phyloP scores from a whole-genome alignment of 2,797 vertebrate species.

The Arrhamphus sclerolepis region DNA sequence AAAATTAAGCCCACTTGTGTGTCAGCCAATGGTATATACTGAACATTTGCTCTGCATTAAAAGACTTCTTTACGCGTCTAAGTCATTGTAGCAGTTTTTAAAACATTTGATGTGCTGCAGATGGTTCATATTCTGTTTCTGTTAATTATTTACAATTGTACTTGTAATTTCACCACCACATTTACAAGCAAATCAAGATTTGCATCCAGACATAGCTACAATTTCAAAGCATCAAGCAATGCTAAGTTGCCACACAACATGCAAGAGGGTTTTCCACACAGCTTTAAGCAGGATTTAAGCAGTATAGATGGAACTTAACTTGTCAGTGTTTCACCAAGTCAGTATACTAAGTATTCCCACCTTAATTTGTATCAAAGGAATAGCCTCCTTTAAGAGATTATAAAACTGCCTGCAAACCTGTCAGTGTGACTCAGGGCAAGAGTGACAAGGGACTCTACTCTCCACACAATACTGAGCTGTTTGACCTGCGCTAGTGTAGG shows the following conservation, averaged over 20 bases:
- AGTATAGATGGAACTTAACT: not conserved
- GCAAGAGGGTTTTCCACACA: too few species aligned
- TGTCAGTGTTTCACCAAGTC: not conserved
- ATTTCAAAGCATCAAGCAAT: too few species aligned
- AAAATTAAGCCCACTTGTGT: constrained; percentile 26
- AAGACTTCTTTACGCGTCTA: constrained; percentile 23
- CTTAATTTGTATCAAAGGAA: not conserved
- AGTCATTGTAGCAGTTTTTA: not conserved
- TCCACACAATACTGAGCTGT: constrained; percentile 61
- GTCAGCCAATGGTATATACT: constrained; percentile 19
- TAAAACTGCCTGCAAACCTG: constrained; percentile 13
- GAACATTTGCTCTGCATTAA: too few species aligned
- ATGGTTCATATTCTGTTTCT: not conserved
- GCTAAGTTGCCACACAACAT: too few species aligned
- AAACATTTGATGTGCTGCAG: not conserved
- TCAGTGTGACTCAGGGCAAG: constrained; percentile 11
- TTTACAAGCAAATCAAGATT: too few species aligned
- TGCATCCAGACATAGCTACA: too few species aligned
- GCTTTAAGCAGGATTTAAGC: not conserved
- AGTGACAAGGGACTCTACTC: constrained; percentile 42
- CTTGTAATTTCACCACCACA: too few species aligned
- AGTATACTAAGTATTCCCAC: not conserved
- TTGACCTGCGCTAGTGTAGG: constrained; percentile 68
- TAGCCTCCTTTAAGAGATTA: constrained; percentile 1
- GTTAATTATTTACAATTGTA: too few species aligned